phyloP scores from a whole-genome alignment of 2,888 invertebrate species.

The Drosophila paranaensis region DNA sequence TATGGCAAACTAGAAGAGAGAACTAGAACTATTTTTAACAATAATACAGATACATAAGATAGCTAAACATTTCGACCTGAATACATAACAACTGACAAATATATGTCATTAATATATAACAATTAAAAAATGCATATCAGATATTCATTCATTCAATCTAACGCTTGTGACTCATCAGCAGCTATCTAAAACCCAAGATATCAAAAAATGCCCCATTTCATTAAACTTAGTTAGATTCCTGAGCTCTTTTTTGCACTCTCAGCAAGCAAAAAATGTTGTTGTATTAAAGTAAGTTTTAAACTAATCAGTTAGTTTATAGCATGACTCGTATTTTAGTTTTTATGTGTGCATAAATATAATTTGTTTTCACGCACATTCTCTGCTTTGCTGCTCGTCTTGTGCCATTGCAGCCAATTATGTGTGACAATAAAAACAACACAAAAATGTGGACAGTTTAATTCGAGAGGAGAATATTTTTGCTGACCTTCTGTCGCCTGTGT shows the following conservation, averaged over 20 bases:
- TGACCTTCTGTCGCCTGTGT: constrained; percentile 19
- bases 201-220: neutral
- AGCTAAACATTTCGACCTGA: too few relatives aligned
- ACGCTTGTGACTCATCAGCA: too few relatives aligned
- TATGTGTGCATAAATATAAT: constrained; percentile 31
- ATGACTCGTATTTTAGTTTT: constrained; percentile 7
- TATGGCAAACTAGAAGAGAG: neutral
- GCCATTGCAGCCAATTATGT: constrained; percentile 51
- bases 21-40: neutral
- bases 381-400: neutral
- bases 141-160: too few relatives aligned
- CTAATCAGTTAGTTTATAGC: constrained; percentile 20
- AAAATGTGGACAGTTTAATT: constrained; percentile 57
- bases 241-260: neutral
- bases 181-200: neutral
- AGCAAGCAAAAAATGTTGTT: neutral
- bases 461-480: constrained; percentile 37
- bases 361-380: constrained; percentile 24
- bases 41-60: neutral
- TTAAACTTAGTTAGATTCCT: neutral
- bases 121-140: too few relatives aligned
- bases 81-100: too few relatives aligned
- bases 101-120: too few relatives aligned
- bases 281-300: constrained; percentile 12
- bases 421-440: constrained; percentile 41